These are phyloP conservation scores for Sturnira hondurensis DNA, from an alignment of 2,113 vertebrate species.

Conservation along the genomic window DNA sequence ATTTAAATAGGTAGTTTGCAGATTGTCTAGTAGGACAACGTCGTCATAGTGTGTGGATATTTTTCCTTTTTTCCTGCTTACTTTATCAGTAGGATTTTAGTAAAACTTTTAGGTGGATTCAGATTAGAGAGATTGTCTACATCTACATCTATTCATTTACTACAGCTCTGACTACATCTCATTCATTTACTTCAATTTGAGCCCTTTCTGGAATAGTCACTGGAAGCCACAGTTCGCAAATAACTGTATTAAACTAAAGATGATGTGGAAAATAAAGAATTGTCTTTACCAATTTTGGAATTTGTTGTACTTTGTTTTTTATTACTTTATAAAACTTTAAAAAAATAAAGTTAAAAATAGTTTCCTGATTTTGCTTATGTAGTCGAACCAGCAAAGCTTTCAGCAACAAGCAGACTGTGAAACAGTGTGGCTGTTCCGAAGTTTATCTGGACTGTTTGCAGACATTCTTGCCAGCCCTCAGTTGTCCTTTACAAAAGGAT, in stretches of 20 bases:
- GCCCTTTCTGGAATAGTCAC: background rate
- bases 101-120: background rate
- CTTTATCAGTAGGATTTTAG: background rate
- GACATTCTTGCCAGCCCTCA: slow-evolving; percentile 94
- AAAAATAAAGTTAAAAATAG: background rate
- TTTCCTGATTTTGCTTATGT: slow-evolving; percentile 39
- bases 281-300: background rate
- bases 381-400: slow-evolving; percentile 99
- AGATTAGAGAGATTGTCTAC: background rate
- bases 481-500: slow-evolving; percentile 93
- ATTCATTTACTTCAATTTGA: slow-evolving; percentile 2
- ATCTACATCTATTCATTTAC: slow-evolving; percentile 3
- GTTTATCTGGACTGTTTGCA: slow-evolving; percentile 96
- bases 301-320: background rate
- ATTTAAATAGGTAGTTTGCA: background rate
- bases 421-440: slow-evolving; percentile 95
- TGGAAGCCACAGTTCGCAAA: background rate
- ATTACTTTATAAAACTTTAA: background rate
- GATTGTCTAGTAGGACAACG: background rate
- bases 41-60: background rate
- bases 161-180: background rate
- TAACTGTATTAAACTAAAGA: background rate
- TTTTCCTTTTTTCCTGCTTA: background rate
- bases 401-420: slow-evolving; percentile 99
- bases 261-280: background rate